phyloP scores from a whole-genome alignment of 92 coral and sea anemone genomes.

The Chrysogorgia sp. region DNA sequence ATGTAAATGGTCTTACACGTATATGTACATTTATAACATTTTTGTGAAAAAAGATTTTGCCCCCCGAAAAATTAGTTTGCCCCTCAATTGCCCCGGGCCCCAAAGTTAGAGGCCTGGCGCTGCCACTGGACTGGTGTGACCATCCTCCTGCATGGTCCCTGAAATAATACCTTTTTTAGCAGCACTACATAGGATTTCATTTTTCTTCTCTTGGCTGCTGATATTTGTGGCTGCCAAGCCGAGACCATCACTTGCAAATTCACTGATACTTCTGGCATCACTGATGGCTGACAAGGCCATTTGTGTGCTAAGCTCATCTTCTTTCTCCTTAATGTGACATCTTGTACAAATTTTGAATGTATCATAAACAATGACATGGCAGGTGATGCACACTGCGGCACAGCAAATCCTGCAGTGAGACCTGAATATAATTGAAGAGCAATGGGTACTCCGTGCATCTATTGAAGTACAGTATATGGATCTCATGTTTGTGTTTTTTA shows the following conservation, averaged over 20 bases:
- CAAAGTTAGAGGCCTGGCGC: background rate
- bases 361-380: slow-evolving; percentile 82
- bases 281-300: slow-evolving; percentile 92
- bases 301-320: slow-evolving; percentile 87
- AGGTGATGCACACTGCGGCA: slow-evolving; percentile 91
- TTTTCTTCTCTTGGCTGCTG: slow-evolving; percentile 39
- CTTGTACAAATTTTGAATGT: slow-evolving; percentile 97
- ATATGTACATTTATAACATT: no score
- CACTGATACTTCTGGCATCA: slow-evolving; percentile 71
- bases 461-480: no score
- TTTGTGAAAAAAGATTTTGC: no score
- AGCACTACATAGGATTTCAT: slow-evolving; percentile 31
- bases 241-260: slow-evolving; percentile 14
- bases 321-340: slow-evolving; percentile 92
- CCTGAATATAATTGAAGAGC: slow-evolving; percentile 38
- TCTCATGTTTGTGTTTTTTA: no score
- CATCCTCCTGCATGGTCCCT: no score
- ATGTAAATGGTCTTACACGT: no score
- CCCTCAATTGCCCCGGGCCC: background rate
- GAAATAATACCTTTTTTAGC: slow-evolving; percentile 20
- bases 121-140: background rate
- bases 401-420: slow-evolving; percentile 93
- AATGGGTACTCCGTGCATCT: background rate
- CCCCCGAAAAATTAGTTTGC: background rate
- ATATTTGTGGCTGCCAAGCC: slow-evolving; percentile 11